Conservation (phyloP, 2,888 invertebrate species). For the Celastrina argiolus region DNA sequence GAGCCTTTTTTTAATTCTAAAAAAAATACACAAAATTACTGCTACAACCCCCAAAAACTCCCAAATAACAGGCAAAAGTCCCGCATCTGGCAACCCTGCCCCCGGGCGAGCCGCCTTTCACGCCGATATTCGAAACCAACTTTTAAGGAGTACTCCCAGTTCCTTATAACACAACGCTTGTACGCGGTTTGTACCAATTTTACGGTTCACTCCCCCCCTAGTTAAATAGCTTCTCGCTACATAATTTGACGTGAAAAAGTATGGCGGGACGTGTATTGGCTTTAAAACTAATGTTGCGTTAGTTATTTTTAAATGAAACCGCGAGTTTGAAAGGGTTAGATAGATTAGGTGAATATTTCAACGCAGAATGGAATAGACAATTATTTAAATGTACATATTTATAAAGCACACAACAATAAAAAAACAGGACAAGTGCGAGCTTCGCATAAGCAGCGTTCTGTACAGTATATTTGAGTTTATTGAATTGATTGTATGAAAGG, state of each 20-base stretch:
- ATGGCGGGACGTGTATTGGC: not conserved
- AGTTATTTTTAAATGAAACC: not conserved
- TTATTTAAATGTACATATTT: too few species aligned
- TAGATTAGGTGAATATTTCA: not conserved
- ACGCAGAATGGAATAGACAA: too few species aligned
- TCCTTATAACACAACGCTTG: conserved; percentile 20
- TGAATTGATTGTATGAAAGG: too few species aligned
- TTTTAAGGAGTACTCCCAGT: conserved; percentile 43
- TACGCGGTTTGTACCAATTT: conserved; percentile 21
- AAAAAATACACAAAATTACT: not conserved
- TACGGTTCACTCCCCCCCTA: not conserved
- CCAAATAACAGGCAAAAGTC: not conserved
- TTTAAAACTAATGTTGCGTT: conserved; percentile 8
- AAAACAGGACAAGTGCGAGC: too few species aligned
- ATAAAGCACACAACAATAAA: too few species aligned
- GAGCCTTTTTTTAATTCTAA: too few species aligned
- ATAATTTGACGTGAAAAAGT: conserved; percentile 16
- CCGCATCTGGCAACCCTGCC: not conserved
- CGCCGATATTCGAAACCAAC: conserved; percentile 63
- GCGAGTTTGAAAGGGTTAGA: not conserved
- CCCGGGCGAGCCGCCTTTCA: conserved; percentile 45
- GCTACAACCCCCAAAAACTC: not conserved
- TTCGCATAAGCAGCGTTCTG: too few species aligned
- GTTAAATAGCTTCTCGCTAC: conserved; percentile 16
- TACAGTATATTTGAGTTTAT: too few species aligned